Percentiles rank a stretch among this genome's conserved stretches.
phyloP scores from a whole-genome alignment of 2,888 invertebrate genomes.

The Machimus atricapillus region DNA sequence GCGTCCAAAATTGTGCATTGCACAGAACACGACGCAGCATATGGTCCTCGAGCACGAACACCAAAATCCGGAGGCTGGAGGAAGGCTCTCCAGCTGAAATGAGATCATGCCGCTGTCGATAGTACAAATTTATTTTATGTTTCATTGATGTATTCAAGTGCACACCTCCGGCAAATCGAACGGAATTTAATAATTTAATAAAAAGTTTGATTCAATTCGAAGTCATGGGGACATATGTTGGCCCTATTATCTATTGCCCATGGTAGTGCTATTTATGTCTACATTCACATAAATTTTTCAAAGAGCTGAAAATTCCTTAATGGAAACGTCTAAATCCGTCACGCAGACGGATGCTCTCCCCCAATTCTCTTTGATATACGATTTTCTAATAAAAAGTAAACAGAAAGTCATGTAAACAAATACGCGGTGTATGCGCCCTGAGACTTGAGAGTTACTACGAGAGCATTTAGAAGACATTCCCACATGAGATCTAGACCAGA shows the following conservation, averaged over 20 bases:
- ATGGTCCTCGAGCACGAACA: background rate
- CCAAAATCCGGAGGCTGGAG: background rate
- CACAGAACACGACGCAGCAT: background rate
- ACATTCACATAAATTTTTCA: background rate
- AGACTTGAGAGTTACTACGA: background rate
- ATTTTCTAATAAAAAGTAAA: background rate
- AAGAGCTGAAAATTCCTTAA: background rate
- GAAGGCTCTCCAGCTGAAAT: background rate
- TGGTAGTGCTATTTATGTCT: background rate
- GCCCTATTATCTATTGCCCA: background rate
- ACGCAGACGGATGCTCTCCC: background rate
- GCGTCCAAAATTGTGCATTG: background rate
- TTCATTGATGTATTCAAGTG: background rate
- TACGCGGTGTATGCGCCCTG: background rate
- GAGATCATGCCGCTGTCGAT: background rate
- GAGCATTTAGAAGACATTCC: background rate
- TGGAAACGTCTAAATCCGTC: background rate
- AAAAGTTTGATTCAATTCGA: background rate
- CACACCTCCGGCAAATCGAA: background rate
- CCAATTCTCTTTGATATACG: background rate
- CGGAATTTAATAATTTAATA: background rate
- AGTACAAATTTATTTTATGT: background rate
- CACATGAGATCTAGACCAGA: background rate
- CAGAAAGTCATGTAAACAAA: background rate
- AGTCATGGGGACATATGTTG: background rate